These are phyloP conservation scores for Mormyrus lacerda DNA, from an alignment of 2,113 vertebrate species.

Conservation along the genomic window DNA sequence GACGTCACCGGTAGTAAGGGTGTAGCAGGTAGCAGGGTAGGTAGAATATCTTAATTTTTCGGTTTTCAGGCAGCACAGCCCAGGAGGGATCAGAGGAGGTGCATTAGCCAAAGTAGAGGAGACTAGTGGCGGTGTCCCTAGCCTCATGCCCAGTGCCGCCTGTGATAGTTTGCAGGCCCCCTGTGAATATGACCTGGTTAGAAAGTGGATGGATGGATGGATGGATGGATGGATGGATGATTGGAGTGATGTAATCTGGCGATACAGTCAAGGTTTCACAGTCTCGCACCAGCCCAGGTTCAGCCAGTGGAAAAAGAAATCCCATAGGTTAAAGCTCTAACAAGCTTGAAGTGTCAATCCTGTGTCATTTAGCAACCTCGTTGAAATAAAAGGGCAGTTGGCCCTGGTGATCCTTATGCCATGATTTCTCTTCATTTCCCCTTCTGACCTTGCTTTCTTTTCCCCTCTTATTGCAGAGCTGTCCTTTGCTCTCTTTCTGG, in stretches of 20 bases:
- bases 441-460: neutral
- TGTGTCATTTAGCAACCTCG: neutral
- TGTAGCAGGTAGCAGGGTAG: too few species aligned
- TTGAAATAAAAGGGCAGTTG: neutral
- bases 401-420: neutral
- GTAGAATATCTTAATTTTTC: too few species aligned
- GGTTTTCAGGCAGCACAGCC: neutral
- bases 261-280: neutral
- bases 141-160: neutral
- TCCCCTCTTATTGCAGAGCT: slow-evolving; percentile 21
- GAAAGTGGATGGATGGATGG: neutral
- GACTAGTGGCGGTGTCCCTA: neutral
- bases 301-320: neutral
- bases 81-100: neutral
- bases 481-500: slow-evolving; percentile 27
- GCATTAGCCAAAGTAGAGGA: neutral
- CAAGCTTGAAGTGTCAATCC: neutral
- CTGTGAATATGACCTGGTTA: neutral
- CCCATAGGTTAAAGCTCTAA: neutral
- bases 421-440: neutral
- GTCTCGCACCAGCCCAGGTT: neutral
- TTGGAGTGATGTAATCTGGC: neutral
- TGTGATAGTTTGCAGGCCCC: neutral
- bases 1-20: too few species aligned
- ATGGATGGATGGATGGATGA: neutral